Base-by-base conservation (phyloP, 2,888 invertebrate genomes). In the Listrodromus nycthemerus region DNA sequence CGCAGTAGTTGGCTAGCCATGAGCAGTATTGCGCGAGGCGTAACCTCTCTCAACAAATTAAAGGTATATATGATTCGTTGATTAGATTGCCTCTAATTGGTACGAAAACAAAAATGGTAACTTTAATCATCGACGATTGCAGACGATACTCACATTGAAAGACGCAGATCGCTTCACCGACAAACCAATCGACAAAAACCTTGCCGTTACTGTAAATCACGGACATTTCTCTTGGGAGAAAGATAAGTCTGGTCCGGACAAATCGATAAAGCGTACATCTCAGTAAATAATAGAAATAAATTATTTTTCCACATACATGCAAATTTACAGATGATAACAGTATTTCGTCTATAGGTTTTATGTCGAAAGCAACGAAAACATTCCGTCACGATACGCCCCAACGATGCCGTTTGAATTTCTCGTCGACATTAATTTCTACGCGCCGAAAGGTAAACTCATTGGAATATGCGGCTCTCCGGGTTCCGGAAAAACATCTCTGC, bases 381-480 rank as follows among this genome's bases (percentile, higher is more conserved):
- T 81, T 45, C 66, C 85, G 6, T 70, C 83, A 3, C 84, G 86
- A 37, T 81, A 87, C 30, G 70, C 76, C 13, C 71, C 71, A 41
- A 27, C 61, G 4, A 69, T 79, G 33, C 41, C 80, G 2, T 77
- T 80, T 8, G 86, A 87, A 66, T 84, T 76, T 45, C 27, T 80
- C 19, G 85, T 85, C 21, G 89, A 90, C 33, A 89, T 92, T 1
- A 91, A 91, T 85, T 92, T 92, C 79, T 90, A 87, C 70, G 91
- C 89, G 0, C 89, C 91, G 4, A 91, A 91, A 84, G 91, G 90
- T 10, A 93, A 93, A 78, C 91, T 95, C 63, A 90, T 95, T 67
- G 95, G 95, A 10, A 91, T 95, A 52, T 95, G 94, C 89, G 95
- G 95, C 1, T 88, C 91, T n/a, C 94, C 95, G 13, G 95, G 94